Conservation (phyloP, 2,113 vertebrate species). For the Oenanthe melanoleuca region DNA sequence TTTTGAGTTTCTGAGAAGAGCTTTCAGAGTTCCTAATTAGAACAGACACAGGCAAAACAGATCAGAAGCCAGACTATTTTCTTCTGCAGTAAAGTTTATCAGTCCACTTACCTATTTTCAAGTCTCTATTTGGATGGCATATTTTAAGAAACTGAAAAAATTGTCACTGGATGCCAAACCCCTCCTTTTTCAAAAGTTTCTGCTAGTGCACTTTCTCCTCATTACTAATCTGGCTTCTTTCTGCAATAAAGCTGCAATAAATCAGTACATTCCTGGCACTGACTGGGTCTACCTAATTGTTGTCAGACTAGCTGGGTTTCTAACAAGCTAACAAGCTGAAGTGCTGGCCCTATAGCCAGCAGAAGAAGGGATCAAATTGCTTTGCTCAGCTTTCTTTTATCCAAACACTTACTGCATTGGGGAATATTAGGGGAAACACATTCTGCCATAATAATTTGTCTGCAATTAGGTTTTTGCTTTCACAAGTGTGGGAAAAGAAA, state of each 20-base stretch:
- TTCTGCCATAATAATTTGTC: background rate
- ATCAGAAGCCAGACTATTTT: background rate
- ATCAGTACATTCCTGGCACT: background rate
- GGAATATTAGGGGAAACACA: background rate
- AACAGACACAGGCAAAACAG: background rate
- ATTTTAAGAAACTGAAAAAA: background rate
- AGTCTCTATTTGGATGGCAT: background rate
- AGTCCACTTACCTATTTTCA: background rate
- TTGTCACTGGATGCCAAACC: background rate
- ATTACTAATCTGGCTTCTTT: background rate
- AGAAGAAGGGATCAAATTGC: background rate
- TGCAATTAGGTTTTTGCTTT: background rate
- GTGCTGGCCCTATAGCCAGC: background rate
- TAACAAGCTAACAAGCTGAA: background rate
- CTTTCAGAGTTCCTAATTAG: background rate
- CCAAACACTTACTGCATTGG: background rate
- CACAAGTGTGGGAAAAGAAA: background rate
- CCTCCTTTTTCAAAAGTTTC: background rate
- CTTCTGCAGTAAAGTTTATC: background rate
- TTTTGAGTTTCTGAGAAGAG: background rate
- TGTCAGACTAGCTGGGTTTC: background rate
- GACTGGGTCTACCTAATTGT: background rate
- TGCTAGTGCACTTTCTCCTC: background rate
- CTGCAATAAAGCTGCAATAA: background rate
- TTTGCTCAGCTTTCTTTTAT: background rate